Conservation (phyloP, 2,113 vertebrate species). For the Pteropus alecto region DNA sequence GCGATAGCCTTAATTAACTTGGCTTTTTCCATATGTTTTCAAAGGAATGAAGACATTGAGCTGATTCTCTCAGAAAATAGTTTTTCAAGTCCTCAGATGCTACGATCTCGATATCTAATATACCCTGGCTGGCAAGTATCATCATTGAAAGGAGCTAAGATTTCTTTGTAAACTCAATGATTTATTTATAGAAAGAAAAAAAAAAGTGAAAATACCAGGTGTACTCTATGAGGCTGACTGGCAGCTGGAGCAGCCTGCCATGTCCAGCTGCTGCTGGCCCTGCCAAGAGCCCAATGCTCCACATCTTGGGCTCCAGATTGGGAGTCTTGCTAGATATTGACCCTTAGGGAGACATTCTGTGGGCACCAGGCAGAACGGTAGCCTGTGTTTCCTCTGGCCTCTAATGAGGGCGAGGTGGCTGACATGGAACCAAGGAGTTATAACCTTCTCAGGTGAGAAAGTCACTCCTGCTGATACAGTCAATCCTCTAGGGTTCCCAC, state of each 20-base stretch:
- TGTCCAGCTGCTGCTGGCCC: neutral
- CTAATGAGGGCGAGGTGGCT: neutral
- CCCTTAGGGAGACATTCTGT: neutral
- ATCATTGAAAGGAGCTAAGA: conserved; percentile 66
- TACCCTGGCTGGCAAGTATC: conserved; percentile 95
- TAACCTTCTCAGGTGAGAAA: neutral
- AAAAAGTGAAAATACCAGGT: neutral
- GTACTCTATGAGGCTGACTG: neutral
- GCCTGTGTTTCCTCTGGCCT: neutral
- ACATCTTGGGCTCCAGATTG: neutral
- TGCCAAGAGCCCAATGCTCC: neutral
- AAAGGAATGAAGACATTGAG: conserved; percentile 93
- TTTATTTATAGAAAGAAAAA: neutral
- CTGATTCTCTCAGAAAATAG: conserved; percentile 92
- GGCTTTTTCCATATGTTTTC: conserved; percentile 59
- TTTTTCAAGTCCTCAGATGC: conserved; percentile 92
- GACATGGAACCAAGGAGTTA: neutral
- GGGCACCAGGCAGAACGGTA: neutral
- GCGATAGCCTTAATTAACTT: neutral
- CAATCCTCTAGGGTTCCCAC: neutral
- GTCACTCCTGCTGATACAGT: neutral
- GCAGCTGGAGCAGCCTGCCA: neutral
- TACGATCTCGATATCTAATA: conserved; percentile 93
- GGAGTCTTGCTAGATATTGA: neutral
- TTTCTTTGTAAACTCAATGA: conserved; percentile 7